Evolutionary conservation across 2,797 vertebrate species (phyloP).

Genomic region (Premnoplex brunnescens): DNA sequence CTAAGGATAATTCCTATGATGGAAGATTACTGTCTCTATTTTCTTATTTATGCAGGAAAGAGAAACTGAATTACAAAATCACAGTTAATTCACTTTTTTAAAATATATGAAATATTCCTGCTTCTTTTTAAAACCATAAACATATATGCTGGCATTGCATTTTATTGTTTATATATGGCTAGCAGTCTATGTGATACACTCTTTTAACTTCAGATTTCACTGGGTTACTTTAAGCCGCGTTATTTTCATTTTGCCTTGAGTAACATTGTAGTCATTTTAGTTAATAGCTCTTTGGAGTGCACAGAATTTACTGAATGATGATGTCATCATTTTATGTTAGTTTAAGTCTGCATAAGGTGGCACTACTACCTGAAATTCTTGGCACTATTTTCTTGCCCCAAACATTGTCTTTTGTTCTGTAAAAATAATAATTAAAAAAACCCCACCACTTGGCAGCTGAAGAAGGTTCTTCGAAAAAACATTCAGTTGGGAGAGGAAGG

Average conservation of each 20-base stretch:
- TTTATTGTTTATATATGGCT: background rate
- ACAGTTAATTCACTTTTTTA: background rate
- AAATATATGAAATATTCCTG: background rate
- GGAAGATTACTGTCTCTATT: background rate
- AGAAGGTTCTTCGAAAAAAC: background rate
- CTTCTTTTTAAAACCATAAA: background rate
- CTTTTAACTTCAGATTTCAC: background rate
- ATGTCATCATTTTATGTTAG: background rate
- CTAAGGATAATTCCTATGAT: background rate
- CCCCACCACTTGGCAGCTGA: background rate
- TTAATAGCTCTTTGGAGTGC: background rate
- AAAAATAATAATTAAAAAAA: background rate
- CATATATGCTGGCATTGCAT: background rate
- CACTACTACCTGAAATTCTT: background rate
- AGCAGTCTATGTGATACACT: fast-evolving
- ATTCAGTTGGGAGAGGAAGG: background rate
- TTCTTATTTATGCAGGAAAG: background rate
- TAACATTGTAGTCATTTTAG: background rate
- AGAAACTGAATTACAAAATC: background rate
- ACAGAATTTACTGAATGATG: background rate
- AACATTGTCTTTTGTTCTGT: background rate
- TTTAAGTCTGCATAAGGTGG: background rate
- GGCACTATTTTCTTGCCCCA: background rate
- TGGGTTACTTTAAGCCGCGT: background rate
- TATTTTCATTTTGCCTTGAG: background rate